A percentile compares a stretch with the other conserved stretches of the same genome.
These are phyloP conservation scores for Sminthopsis crassicaudata DNA, from an alignment of 2,113 vertebrate species.

Conservation along the genomic window DNA sequence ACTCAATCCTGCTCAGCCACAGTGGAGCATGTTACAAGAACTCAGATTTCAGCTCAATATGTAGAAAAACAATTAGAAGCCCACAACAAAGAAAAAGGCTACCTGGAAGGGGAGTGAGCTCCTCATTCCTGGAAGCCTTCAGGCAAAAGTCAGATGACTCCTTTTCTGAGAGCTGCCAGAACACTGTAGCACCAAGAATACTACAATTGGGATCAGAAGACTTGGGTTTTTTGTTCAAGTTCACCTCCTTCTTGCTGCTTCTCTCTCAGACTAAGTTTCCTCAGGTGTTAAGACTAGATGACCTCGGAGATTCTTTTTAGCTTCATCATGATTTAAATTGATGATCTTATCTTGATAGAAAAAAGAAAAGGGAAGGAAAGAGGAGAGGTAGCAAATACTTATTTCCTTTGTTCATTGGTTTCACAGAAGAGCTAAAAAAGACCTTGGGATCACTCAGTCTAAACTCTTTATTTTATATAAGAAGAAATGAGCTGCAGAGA, in stretches of 20 bases:
- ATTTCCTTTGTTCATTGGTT: conserved; percentile 58
- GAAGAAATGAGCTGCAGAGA: neutral
- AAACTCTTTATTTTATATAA: neutral
- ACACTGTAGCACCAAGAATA: neutral
- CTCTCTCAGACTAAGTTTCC: neutral
- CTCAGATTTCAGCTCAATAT: neutral
- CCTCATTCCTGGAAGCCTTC: neutral
- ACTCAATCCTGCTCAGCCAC: neutral
- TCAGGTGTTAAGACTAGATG: neutral
- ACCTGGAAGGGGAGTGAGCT: neutral
- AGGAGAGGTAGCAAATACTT: conserved; percentile 3
- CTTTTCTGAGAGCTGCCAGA: neutral
- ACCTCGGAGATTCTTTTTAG: neutral
- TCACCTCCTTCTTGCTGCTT: neutral
- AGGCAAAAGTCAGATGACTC: neutral
- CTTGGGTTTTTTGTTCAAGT: neutral
- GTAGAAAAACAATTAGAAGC: neutral
- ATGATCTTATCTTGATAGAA: neutral
- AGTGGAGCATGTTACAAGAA: neutral
- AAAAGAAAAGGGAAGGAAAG: conserved; percentile 65
- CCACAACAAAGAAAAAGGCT: neutral
- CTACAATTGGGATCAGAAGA: neutral
- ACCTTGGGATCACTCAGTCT: neutral
- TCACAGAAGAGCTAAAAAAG: neutral
- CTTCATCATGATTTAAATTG: neutral